Evolutionary conservation across 2,113 vertebrate genomes (phyloP), one percentile per base, ranked within the genome.

Genomic region (Herpetotheres cachinnans): DNA sequence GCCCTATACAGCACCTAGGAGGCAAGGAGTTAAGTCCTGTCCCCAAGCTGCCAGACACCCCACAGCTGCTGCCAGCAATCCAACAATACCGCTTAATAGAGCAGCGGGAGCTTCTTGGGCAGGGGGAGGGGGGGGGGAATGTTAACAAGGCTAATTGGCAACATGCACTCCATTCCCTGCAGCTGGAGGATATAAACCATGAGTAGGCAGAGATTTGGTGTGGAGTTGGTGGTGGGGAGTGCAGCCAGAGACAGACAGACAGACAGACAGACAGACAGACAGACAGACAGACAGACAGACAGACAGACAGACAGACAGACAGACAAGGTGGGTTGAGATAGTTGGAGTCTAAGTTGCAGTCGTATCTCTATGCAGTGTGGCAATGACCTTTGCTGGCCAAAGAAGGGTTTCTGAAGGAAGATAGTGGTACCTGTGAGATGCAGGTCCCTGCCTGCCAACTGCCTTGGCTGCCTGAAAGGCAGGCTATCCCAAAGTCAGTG

Each of bases 331-430:
- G 34, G 14, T 12, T 89, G 66, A 54, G 52, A 27, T 7, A 18
- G 47, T 50, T 50, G 11, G 44, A 15, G 36, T 65, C 30, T 11
- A 4, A 0, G 16, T 47, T 62, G 38, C 18, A 34, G 32, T 0
- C 1, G 22, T 26, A 0, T 7, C 16, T 72, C 42, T 56, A 0
- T 56, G 19, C 4, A 17, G 16, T 13, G 14, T 17, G 16, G 21
- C 26, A 49, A 8, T 74, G 38, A 18, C 5, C 13, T 42, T 38
- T 25, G 29, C 4, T 81, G 72, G 54, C 15, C 13, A 20, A 77
- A 81, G 54, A 38, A 71, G 47, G 25, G 24, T 7, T 69, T 76
- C 10, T 10, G 40, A 81, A 86, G 32, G 72, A 73, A 26, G 42
- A 40, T 14, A 80, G 24, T 13, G 3, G 46, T 49, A 67, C 16